Conservation (phyloP, 2,888 invertebrate species). For the Aspidapion aeneum region DNA sequence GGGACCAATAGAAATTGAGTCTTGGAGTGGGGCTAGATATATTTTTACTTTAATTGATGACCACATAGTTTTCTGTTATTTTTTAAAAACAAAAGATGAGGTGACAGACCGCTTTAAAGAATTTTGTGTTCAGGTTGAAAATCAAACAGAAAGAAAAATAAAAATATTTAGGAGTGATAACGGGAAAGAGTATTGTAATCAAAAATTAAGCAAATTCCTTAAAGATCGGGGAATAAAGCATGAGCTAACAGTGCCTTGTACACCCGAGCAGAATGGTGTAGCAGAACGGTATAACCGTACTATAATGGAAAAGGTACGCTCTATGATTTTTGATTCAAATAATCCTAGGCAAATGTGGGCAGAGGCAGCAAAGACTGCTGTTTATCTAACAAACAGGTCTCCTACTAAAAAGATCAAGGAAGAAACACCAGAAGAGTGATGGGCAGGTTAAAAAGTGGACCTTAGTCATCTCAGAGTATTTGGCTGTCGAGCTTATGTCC, state of each 20-base stretch:
- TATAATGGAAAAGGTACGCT: constrained; percentile 18
- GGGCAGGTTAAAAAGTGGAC: constrained; percentile 17
- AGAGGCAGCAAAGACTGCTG: constrained; percentile 21
- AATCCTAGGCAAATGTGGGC: constrained; percentile 18
- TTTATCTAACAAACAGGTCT: constrained; percentile 17
- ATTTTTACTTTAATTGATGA: constrained; percentile 24
- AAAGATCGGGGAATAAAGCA: constrained; percentile 14
- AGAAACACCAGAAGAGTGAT: constrained; percentile 21
- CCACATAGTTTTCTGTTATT: constrained; percentile 19
- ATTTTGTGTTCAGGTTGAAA: constrained; percentile 17
- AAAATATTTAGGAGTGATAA: constrained; percentile 18
- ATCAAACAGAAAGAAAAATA: constrained; percentile 15
- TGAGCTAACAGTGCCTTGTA: constrained; percentile 14
- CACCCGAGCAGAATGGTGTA: constrained; percentile 21
- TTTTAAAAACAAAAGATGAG: constrained; percentile 20
- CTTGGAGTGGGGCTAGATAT: constrained; percentile 18
- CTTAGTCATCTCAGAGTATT: constrained; percentile 14
- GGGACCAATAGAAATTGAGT: constrained; percentile 21
- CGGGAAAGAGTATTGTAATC: constrained; percentile 18
- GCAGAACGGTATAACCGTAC: constrained; percentile 21
- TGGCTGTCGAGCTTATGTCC: constrained; percentile 19
- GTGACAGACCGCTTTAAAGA: constrained; percentile 17
- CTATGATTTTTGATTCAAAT: constrained; percentile 13
- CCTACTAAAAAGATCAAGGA: constrained; percentile 14
- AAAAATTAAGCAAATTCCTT: constrained; percentile 8